A percentile compares a stretch with the other conserved stretches of the same genome.
These are phyloP conservation scores for Siniperca obscura DNA, from an alignment of 2,797 vertebrate species.

Conservation along the genomic window DNA sequence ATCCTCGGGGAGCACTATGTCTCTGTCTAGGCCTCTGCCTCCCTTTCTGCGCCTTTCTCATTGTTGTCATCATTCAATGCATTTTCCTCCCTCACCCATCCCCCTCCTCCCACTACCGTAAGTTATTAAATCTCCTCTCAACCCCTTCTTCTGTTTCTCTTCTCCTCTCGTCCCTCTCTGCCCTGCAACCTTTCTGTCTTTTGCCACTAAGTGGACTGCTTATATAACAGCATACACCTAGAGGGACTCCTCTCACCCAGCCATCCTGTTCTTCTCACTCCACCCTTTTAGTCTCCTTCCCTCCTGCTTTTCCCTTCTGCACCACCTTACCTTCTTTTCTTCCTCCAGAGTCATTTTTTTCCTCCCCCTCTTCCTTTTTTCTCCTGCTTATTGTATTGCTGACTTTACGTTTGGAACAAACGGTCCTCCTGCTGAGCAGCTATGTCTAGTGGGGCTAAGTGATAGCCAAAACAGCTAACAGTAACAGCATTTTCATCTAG, in stretches of 20 bases:
- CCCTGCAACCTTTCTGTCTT: constrained; percentile 74
- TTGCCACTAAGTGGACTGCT: constrained; percentile 78
- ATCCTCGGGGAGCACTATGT: constrained; percentile 66
- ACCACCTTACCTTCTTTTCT: constrained; percentile 44
- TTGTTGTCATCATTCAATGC: constrained; percentile 72
- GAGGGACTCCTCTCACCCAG: constrained; percentile 69
- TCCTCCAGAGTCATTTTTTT: constrained; percentile 25
- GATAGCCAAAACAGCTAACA: constrained; percentile 46
- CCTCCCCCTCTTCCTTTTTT: constrained; percentile 30
- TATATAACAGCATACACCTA: constrained; percentile 76
- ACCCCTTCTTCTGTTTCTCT: constrained; percentile 33
- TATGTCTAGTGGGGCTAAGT: constrained; percentile 24
- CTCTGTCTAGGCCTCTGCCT: constrained; percentile 64
- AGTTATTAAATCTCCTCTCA: constrained; percentile 72
- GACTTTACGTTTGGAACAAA: constrained; percentile 45
- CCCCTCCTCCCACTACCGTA: constrained; percentile 16
- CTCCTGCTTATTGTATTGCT: constrained; percentile 16
- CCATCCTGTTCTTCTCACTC: constrained; percentile 48
- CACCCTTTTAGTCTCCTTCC: constrained; percentile 36
- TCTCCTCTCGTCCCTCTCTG: constrained; percentile 44
- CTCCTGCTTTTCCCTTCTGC: constrained; percentile 30
- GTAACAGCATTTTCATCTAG: constrained; percentile 9
- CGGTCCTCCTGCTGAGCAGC: constrained; percentile 43
- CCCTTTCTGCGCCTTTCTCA: constrained; percentile 35
- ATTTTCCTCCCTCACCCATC: constrained; percentile 32